phyloP scores from a whole-genome alignment of 2,797 vertebrate species.

The Gymnoscopelus microlampas region DNA sequence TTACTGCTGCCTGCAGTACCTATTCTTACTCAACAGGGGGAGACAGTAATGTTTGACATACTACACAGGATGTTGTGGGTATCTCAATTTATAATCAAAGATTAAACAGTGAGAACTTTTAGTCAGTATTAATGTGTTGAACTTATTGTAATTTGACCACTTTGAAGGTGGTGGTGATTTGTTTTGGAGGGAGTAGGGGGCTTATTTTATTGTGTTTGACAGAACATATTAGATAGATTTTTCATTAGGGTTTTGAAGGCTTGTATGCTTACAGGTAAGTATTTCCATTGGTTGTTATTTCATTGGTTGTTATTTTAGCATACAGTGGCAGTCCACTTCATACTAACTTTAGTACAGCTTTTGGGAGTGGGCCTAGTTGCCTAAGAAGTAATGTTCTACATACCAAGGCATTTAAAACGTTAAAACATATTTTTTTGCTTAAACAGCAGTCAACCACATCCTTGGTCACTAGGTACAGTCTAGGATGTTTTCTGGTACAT shows the following conservation, averaged over 20 bases:
- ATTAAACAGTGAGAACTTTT: conserved; percentile 26
- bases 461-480: conserved; percentile 5
- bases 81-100: conserved; percentile 35
- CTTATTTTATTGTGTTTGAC: conserved; percentile 37
- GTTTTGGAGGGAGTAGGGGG: neutral
- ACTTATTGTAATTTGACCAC: conserved; percentile 46
- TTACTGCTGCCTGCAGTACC: conserved; percentile 56
- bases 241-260: conserved; percentile 22
- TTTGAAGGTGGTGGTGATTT: conserved; percentile 21
- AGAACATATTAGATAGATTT: conserved; percentile 20
- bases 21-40: conserved; percentile 65
- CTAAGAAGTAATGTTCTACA: neutral
- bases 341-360: conserved; percentile 8
- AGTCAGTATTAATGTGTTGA: conserved; percentile 48
- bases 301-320: conserved; percentile 16
- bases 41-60: conserved; percentile 51
- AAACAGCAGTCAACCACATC: neutral
- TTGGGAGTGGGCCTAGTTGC: conserved; percentile 10
- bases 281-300: conserved; percentile 20
- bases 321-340: conserved; percentile 15
- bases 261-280: conserved; percentile 22
- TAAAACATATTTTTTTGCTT: neutral
- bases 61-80: conserved; percentile 28
- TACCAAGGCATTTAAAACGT: neutral
- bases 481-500: conserved; percentile 17